phyloP scores from a whole-genome alignment of 2,888 invertebrate species.

The Marasmarcha lunaedactyla region DNA sequence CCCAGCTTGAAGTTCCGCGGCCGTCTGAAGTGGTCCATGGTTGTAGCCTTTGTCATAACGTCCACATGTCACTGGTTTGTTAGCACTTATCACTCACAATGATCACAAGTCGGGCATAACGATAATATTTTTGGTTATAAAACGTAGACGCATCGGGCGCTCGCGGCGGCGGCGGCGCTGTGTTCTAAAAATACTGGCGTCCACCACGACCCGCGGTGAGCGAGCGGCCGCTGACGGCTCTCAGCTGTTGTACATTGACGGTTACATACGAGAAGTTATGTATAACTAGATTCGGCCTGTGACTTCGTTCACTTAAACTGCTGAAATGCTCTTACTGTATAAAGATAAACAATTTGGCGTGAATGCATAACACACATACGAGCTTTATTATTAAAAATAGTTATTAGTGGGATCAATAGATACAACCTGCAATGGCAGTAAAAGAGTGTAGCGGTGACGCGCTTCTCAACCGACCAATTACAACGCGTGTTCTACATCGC shows the following conservation, averaged over 20 bases:
- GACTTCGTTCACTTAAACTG: too few species aligned
- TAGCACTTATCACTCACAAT: conserved; percentile 21
- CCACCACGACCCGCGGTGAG: conserved; percentile 16
- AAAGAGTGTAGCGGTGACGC: too few species aligned
- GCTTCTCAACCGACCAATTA: too few species aligned
- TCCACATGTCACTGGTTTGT: conserved; percentile 37
- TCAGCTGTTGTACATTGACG: conserved; percentile 14
- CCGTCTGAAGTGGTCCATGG: conserved; percentile 27
- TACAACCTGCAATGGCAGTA: too few species aligned
- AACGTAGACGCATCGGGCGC: conserved; percentile 10
- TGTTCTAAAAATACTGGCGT: conserved; percentile 48
- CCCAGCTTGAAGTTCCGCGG: conserved; percentile 27
- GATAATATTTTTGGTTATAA: conserved; percentile 21
- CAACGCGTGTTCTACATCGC: too few species aligned
- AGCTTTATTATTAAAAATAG: too few species aligned
- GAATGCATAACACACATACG: too few species aligned
- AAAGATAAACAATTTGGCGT: too few species aligned
- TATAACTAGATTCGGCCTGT: too few species aligned
- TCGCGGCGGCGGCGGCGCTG: conserved; percentile 34
- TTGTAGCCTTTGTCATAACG: conserved; percentile 55
- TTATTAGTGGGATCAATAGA: too few species aligned
- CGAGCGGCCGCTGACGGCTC: conserved; percentile 11
- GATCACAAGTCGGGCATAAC: conserved; percentile 6
- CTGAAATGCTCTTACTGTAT: too few species aligned
- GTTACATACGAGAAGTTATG: too few species aligned